A percentile compares a stretch with the other conserved stretches of the same genome.
These are phyloP conservation scores for Ostrea denselamellosa DNA, from an alignment of 1,140 invertebrate genomes.

Conservation along the genomic window DNA sequence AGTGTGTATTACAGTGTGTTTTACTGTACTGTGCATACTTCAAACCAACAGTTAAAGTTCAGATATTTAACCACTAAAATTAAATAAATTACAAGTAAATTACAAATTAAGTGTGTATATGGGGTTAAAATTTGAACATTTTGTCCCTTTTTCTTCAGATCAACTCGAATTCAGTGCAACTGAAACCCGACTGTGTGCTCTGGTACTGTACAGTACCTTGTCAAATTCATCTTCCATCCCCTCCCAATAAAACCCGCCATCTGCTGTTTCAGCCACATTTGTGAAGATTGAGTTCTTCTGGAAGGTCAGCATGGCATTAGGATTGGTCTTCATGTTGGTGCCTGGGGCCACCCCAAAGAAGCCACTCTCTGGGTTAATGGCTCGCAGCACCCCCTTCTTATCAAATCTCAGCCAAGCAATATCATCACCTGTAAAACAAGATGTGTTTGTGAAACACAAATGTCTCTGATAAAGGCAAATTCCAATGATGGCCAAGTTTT, in stretches of 20 bases:
- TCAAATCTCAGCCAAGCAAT: constrained; percentile 94
- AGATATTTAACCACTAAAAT: too few species aligned
- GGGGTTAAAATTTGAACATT: too few species aligned
- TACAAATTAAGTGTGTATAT: too few species aligned
- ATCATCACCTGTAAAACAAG: constrained; percentile 78
- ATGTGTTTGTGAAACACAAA: too few species aligned
- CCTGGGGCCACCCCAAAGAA: constrained; percentile 99
- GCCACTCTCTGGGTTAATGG: constrained; percentile 99
- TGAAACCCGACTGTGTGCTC: not conserved
- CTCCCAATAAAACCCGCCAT: constrained; percentile 93
- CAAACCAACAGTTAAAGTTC: too few species aligned
- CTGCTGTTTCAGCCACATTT: constrained; percentile 97
- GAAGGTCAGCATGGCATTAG: constrained; percentile 97
- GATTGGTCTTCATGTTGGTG: constrained; percentile 94
- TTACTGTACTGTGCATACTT: too few species aligned
- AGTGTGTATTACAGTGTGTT: too few species aligned
- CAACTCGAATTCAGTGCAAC: too few species aligned
- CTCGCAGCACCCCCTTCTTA: constrained; percentile 90
- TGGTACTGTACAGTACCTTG: constrained; percentile 73
- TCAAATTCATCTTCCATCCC: constrained; percentile 92
- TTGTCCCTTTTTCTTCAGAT: too few species aligned
- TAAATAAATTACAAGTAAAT: too few species aligned
- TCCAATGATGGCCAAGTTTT: not conserved
- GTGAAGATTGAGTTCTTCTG: constrained; percentile 97
- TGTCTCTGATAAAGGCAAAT: not conserved